phyloP scores from a whole-genome alignment of 2,113 vertebrate genomes.

The Pedionomus torquatus region DNA sequence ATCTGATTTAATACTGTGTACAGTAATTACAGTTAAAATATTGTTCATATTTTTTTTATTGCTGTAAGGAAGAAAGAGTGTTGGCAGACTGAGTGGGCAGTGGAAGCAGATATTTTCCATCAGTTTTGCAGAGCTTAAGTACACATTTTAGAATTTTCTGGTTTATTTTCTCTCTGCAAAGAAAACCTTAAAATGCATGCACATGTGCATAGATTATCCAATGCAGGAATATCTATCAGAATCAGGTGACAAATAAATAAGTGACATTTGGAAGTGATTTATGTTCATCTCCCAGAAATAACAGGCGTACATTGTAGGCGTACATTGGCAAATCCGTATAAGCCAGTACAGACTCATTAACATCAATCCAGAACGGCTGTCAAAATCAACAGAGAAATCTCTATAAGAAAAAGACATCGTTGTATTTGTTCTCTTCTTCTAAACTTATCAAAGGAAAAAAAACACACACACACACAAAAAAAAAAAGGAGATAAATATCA shows the following conservation, averaged over 20 bases:
- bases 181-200: background rate
- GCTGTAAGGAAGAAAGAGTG: constrained; percentile 12
- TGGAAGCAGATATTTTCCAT: constrained; percentile 47
- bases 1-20: constrained; percentile 56
- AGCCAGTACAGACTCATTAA: constrained; percentile 30
- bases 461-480: no score
- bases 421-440: background rate
- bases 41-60: constrained; percentile 56
- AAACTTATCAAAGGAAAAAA: background rate
- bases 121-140: background rate
- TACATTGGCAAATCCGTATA: background rate
- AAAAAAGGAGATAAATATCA: background rate
- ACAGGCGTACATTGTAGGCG: background rate
- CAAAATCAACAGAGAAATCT: constrained; percentile 33
- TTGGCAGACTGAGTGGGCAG: constrained; percentile 64
- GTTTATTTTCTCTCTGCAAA: background rate
- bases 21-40: constrained; percentile 69
- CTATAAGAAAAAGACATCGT: background rate
- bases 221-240: background rate
- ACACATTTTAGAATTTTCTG: background rate
- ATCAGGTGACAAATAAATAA: constrained; percentile 30
- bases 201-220: background rate
- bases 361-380: background rate
- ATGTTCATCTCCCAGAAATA: background rate
- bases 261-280: background rate